phyloP scores from a whole-genome alignment of 2,113 vertebrate species.

The Columbina picui region DNA sequence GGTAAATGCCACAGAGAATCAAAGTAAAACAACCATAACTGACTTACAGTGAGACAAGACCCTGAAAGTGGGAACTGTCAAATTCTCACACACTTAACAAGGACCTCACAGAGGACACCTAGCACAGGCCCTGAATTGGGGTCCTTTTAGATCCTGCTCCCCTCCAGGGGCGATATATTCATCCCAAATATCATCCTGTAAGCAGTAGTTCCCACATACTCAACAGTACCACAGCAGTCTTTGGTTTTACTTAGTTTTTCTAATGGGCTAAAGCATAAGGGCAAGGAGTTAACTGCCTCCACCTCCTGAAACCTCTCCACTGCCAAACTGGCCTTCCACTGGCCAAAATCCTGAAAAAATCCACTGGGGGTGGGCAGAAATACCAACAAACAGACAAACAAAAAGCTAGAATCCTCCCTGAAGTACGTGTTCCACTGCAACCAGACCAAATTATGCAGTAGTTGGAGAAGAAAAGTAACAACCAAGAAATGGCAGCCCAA shows the following conservation, averaged over 20 bases:
- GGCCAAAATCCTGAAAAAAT: background rate
- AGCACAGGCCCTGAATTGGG: background rate
- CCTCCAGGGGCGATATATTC: background rate
- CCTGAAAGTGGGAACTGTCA: background rate
- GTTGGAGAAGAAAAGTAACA: background rate
- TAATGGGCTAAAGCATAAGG: background rate
- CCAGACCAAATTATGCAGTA: background rate
- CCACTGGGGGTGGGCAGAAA: too few relatives aligned
- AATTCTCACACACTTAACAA: background rate
- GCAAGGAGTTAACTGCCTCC: background rate
- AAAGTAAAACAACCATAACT: background rate
- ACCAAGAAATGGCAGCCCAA: background rate
- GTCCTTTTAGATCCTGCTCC: background rate
- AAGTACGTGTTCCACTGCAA: background rate
- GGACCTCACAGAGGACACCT: background rate
- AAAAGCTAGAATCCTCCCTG: background rate
- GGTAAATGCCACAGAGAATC: background rate
- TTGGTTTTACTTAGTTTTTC: background rate
- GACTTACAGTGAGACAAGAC: background rate
- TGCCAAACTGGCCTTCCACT: background rate
- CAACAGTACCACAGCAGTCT: background rate
- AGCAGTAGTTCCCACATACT: background rate
- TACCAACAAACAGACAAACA: background rate
- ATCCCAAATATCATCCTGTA: background rate
- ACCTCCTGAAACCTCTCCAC: background rate